Percentiles rank a stretch among this genome's conserved stretches.
Evolutionary conservation across 2,797 vertebrate species (phyloP).

Genomic region (Acridotheres tristis): DNA sequence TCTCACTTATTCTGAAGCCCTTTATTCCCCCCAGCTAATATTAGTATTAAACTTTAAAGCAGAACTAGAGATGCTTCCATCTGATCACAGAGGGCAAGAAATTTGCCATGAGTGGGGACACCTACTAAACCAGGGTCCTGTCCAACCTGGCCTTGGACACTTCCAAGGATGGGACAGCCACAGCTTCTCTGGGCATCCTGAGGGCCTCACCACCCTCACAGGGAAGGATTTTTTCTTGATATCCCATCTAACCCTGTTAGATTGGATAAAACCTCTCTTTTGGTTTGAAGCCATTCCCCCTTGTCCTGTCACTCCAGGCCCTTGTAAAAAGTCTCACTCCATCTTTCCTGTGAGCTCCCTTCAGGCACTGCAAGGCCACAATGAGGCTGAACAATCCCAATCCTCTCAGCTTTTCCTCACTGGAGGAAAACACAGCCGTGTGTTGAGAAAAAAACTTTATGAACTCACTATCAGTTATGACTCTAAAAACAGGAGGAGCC

Average conservation of each 20-base stretch:
- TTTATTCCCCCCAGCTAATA: background rate
- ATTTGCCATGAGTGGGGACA: background rate
- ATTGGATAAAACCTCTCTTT: background rate
- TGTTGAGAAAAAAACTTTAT: background rate
- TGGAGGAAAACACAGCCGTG: background rate
- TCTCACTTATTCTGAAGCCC: background rate
- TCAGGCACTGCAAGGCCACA: background rate
- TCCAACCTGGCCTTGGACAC: background rate
- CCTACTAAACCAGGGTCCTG: rapidly evolving
- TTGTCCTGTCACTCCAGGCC: background rate
- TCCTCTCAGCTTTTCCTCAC: background rate
- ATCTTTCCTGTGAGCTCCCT: background rate
- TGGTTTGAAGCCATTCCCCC: background rate
- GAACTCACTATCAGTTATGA: background rate
- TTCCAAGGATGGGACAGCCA: background rate
- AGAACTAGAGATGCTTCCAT: background rate
- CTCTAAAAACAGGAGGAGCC: background rate
- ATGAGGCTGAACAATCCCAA: background rate
- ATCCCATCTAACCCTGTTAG: background rate
- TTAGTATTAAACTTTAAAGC: background rate
- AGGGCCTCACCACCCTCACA: background rate
- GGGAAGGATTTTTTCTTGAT: background rate
- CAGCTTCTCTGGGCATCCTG: background rate
- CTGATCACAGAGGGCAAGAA: background rate
- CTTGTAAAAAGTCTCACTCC: background rate